Base-by-base conservation (phyloP, 2,797 vertebrate genomes). In the Danionella dracula region DNA sequence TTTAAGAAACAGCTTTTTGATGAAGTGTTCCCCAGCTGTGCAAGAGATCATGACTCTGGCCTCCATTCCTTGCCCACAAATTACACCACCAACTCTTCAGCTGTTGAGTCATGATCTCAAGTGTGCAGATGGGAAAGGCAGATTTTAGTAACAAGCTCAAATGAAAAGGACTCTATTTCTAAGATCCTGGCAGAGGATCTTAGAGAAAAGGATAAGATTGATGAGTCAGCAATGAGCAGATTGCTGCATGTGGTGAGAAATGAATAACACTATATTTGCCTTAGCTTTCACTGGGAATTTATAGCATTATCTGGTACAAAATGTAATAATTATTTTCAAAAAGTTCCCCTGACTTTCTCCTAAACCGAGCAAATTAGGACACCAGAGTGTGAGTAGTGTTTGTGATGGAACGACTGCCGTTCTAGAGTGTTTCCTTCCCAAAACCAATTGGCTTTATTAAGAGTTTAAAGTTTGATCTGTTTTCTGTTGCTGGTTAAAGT, bases 11-110 rank as follows among this genome's bases (percentile, higher is more conserved):
- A n/a, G n/a, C n/a, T n/a, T n/a, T n/a, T n/a, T n/a, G n/a, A n/a
- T n/a, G n/a, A 17, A 44, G 57, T 44, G 71, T 83, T 87, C 84
- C 81, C 84, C 81, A 40, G 57, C 44, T 72, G 82, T 87, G 83
- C 81, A 76, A 67, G 57, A 61, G 65, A 66, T 48, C 59, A 66
- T 66, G 60, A 74, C 57, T 76, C 79, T 82, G 74, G 60, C 61
- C 72, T 53, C 44, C 38, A 23, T 73, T 65, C 49, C 20, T 46
- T 57, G 73, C 16, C 77, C 77, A 65, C 73, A 78, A 81, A 80
- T 85, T 71, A 78, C 44, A 72, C 70, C 2, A n/a, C 49, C 75
- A 21, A 2, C 5, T 59, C 54, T 81, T 77, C 74, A 81, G 74
- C 79, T 76, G 78, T 79, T 46, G 77, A 75, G 66, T 80, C 78